Percentiles rank a stretch among this genome's conserved stretches.
These are phyloP conservation scores for zebrafish (Danio rerio) DNA, from an alignment of 2,113 vertebrate species.

Conservation along the genomic window GRCz12tu NC_133185.1:1219501-1220000, in stretches of 20 bases:
- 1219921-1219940: slow-evolving; percentile 67
- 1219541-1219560: no score
- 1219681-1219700: no score
- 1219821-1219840: slow-evolving; percentile 11
- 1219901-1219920: slow-evolving; percentile 47
- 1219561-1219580: no score
- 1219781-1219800: not conserved
- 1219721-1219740: not conserved
- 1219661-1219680: no score
- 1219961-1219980: slow-evolving; percentile 71
- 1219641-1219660: no score
- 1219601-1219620: no score
- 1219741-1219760: not conserved
- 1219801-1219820: not conserved
- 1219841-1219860: slow-evolving; percentile 13
- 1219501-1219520: no score
- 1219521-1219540: no score
- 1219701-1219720: no score
- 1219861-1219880: slow-evolving; percentile 37
- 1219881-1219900: slow-evolving; percentile 45
- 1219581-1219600: no score
- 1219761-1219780: not conserved
- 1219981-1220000: slow-evolving; percentile 56
- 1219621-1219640: no score
- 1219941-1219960: slow-evolving; percentile 62